phyloP scores from a whole-genome alignment of 2,888 invertebrate species.

The Microctonus aethiopoides region DNA sequence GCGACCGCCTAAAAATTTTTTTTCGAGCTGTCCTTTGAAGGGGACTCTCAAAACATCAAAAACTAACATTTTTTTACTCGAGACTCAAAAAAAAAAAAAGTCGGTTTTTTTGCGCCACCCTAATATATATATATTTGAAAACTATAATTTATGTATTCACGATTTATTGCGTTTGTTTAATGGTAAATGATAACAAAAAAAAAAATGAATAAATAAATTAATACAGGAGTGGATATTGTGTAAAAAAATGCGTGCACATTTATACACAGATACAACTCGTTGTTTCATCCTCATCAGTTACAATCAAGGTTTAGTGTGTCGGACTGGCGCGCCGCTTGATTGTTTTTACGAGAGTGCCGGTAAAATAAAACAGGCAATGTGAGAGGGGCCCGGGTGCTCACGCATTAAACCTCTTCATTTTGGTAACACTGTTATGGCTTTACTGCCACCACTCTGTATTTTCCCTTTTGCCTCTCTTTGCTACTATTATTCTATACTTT shows the following conservation, averaged over 20 bases:
- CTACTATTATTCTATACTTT: background rate
- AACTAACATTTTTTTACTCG: no score
- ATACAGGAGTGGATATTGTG: background rate
- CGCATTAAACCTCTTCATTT: conserved; percentile 62
- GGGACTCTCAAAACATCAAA: no score
- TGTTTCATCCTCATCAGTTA: conserved; percentile 57
- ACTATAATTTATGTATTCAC: background rate
- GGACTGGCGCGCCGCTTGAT: conserved; percentile 58
- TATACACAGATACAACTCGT: conserved; percentile 34
- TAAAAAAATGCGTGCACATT: background rate
- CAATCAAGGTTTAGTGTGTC: conserved; percentile 59
- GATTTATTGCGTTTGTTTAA: background rate
- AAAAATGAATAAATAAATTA: background rate
- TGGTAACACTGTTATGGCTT: conserved; percentile 62
- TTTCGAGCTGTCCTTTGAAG: no score
- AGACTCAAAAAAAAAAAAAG: no score
- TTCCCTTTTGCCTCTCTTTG: conserved; percentile 53
- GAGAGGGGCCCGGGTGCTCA: conserved; percentile 37
- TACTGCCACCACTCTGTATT: conserved; percentile 51
- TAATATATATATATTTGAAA: no score
- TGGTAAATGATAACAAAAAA: background rate
- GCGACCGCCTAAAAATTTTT: no score
- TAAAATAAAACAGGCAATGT: conserved; percentile 41
- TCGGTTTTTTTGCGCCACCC: no score
- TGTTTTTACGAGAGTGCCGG: conserved; percentile 61